Percentiles rank a stretch among this genome's conserved stretches.
Conservation (phyloP, 2,797 vertebrate species). For the Podargus strigoides region DNA sequence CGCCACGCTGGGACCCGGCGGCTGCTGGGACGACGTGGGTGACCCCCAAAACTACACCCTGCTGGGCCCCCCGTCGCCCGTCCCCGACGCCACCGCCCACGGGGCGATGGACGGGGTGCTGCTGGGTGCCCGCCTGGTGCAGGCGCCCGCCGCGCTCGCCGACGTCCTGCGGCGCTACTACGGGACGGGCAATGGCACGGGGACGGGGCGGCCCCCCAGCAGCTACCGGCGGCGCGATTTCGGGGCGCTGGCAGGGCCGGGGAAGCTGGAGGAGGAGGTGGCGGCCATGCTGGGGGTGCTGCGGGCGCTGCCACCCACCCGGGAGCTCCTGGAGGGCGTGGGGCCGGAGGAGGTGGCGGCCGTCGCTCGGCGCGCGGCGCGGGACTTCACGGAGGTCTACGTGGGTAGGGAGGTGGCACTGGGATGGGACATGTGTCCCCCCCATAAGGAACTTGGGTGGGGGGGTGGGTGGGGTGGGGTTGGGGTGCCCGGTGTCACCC, state of each 20-base stretch:
- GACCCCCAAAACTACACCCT: slow-evolving; percentile 78
- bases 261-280: slow-evolving; percentile 70
- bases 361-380: not conserved
- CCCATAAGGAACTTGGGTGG: too few relatives aligned
- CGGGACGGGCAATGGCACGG: not conserved
- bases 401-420: slow-evolving; percentile 73
- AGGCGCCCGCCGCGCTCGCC: slow-evolving; percentile 56
- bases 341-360: slow-evolving; percentile 50
- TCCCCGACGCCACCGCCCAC: slow-evolving; percentile 80
- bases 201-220: slow-evolving; percentile 9
- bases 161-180: slow-evolving; percentile 80
- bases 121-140: slow-evolving; percentile 72
- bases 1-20: slow-evolving; percentile 69
- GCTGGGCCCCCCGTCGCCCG: slow-evolving; percentile 30
- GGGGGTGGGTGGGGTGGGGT: not conserved
- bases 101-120: slow-evolving; percentile 86
- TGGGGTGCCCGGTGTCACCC: not conserved
- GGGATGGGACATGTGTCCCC: too few relatives aligned
- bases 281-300: slow-evolving; percentile 70
- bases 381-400: slow-evolving; percentile 77
- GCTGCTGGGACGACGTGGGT: slow-evolving; percentile 84
- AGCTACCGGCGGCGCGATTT: slow-evolving; percentile 75
- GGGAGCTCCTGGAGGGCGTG: slow-evolving; percentile 40
- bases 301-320: slow-evolving; percentile 43
- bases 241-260: slow-evolving; percentile 42